Evolutionary conservation across 2,797 vertebrate genomes (phyloP), one percentile per base, ranked within the genome.

Genomic region (Sebastolobus altivelis): DNA sequence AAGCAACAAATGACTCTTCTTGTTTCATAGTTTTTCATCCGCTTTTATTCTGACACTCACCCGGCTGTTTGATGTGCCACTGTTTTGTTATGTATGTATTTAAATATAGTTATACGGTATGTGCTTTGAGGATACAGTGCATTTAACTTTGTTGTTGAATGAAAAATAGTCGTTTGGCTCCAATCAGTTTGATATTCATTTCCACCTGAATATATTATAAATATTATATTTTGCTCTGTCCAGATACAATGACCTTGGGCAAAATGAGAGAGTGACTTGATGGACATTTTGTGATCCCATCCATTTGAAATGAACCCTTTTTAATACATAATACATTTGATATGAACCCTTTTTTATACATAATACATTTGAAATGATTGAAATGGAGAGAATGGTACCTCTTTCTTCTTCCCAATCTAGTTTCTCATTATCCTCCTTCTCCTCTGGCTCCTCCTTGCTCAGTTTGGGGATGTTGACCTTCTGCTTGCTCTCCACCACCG

Each of bases 401-500:
- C 89, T 82, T 49, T 92, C 93, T 54, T 95, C 92, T 74, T 95
- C 93, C 58, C 92, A 88, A 76, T 95, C 94, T 8, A 90, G 72
- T 66, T 95, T 93, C 78, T 95, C 93, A 1, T 46, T 90, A 72
- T 95, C 93, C n/a, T 95, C 93, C 60, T 92, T 94, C 82, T 94
- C 92, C 54, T 95, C 92, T 0, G 89, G 81, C 56, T 96, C 94
- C 72, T 95, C 95, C 63, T 91, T 93, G 86, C 78, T 93, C 63
- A 95, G 90, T 88, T 95, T 95, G 6, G 92, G 91, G 70, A 95
- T 93, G 88, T 93, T 95, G 73, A 95, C 92, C 87, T 95, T 96
- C 90, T 95, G 95, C 79, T 96, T 93, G 89, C 95, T 95, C 72
- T 95, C 94, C 77, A 95, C 95, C 76, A 96, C 95, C 0, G 95